Conservation (phyloP, 2,797 vertebrate genomes). For the Mycteria americana region DNA sequence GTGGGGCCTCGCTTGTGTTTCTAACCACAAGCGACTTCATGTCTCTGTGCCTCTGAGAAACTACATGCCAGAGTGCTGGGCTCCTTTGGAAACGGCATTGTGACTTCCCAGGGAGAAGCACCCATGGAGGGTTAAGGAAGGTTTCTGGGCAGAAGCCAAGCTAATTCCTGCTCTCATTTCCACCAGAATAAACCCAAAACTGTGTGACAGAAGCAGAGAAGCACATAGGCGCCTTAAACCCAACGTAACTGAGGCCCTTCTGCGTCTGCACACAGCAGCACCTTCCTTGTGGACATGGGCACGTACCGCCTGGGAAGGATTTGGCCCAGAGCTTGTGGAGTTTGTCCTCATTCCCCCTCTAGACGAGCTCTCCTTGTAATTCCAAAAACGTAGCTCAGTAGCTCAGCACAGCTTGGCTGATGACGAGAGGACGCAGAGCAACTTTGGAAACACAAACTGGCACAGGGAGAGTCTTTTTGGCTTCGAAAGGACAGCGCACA, state of each 20-base stretch:
- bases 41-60: neutral
- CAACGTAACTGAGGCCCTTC: fast-evolving
- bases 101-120: neutral
- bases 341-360: conserved; percentile 59
- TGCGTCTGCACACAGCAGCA: neutral
- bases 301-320: neutral
- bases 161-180: neutral
- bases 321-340: neutral
- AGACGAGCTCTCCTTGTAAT: neutral
- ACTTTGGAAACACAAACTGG: conserved; percentile 66
- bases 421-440: conserved; percentile 42
- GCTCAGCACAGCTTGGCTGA: conserved; percentile 47
- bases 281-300: neutral
- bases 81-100: neutral
- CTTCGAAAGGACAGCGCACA: conserved; percentile 42
- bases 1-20: neutral
- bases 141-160: neutral
- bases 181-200: neutral
- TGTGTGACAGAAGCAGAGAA: neutral
- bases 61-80: neutral
- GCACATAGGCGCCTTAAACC: neutral
- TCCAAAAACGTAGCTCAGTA: conserved; percentile 40
- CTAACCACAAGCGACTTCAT: neutral
- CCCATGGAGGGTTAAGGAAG: neutral
- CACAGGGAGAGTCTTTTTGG: conserved; percentile 45